Evolutionary conservation across 2,888 invertebrate species (phyloP), one percentile per base, ranked within the genome.

Genomic region (Polymixis lichenea): DNA sequence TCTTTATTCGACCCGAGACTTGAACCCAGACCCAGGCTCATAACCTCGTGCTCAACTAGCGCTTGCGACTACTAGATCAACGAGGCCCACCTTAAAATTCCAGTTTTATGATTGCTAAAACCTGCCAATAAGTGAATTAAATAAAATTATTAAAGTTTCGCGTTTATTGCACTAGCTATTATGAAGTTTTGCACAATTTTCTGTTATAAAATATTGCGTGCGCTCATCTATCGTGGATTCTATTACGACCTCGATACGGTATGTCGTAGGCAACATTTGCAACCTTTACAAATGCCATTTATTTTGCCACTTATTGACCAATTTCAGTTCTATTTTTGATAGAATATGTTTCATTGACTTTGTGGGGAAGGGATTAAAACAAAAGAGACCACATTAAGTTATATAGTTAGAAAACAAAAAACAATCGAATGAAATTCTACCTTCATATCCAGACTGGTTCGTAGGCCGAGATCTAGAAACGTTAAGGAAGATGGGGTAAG

Each of bases 151-250:
- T 19, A 46, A 32, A 60, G n/a, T 61, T 22, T 67, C 15, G 6
- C 8, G 4, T 25, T 68, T 61, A 60, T 75, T 61, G 75, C 68
- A 15, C n/a, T n/a, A n/a, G n/a, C n/a, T n/a, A n/a, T 60, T 46
- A 43, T 0, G 43, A 9, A 53, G 43, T 55, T 77, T 75, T 68
- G 68, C 76, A 53, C 25, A 77, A 75, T 60, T 60, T 51, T 53
- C 43, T 62, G 75, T 22, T 4, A 76, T 60, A 32, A 53, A 68
- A 46, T 17, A 15, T 58, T 32, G 7, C 46, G 32, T 55, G 75
- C 25, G 22, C 51, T 67, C 32, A 22, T n/a, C 43, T 49, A 49
- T 22, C 22, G 22, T 28, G 28, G n/a, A 38, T 25, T 43, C 15
- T 7, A 8, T 15, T 38, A 56, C 3, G 19, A 19, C 19, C 9